Conservation (phyloP, 2,888 invertebrate genomes). For the Apeira syringaria region DNA sequence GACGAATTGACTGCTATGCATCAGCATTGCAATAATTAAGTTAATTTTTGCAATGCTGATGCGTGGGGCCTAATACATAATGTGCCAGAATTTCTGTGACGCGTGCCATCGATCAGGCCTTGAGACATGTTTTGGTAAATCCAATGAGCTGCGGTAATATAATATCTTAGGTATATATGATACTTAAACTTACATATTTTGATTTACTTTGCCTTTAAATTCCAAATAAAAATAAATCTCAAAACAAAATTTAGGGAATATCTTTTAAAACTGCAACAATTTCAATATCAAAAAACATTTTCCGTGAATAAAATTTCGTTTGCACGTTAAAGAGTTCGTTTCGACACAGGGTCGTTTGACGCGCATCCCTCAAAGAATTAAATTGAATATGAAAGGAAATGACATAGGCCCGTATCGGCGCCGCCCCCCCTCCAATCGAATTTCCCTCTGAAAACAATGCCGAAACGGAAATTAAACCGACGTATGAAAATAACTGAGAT, state of each 20-base stretch:
- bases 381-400: conserved; percentile 78
- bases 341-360: conserved; percentile 50
- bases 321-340: conserved; percentile 48
- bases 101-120: too few species aligned
- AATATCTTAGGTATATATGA: too few species aligned
- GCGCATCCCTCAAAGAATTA: conserved; percentile 68
- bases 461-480: conserved; percentile 75
- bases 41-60: too few species aligned
- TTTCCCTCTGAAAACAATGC: conserved; percentile 75
- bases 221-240: background rate
- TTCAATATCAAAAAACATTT: conserved; percentile 42
- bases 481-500: conserved; percentile 65
- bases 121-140: too few species aligned
- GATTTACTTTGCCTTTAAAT: background rate
- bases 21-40: too few species aligned
- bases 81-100: too few species aligned
- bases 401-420: conserved; percentile 68
- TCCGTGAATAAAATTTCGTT: conserved; percentile 47
- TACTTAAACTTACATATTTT: too few species aligned
- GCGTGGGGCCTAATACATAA: too few species aligned
- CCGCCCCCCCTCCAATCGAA: conserved; percentile 68
- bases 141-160: too few species aligned
- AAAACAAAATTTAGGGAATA: conserved; percentile 26
- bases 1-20: too few species aligned
- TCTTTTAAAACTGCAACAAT: conserved; percentile 30